phyloP scores from a whole-genome alignment of 2,113 vertebrate species.

The Sinocyclocheilus anophthalmus region DNA sequence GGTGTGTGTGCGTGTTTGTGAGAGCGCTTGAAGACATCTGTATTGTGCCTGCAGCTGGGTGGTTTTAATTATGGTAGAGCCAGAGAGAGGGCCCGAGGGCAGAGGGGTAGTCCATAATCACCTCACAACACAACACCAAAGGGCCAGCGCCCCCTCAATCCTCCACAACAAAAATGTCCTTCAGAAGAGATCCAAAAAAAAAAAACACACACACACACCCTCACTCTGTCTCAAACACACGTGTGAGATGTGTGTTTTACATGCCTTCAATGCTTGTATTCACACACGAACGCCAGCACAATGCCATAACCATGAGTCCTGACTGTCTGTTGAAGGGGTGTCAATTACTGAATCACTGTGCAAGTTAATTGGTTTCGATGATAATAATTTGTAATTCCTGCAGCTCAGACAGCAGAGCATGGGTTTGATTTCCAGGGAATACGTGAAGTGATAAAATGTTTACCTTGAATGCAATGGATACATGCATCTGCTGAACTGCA shows the following conservation, averaged over 20 bases:
- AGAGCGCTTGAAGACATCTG: too few relatives aligned
- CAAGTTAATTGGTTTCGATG: not conserved
- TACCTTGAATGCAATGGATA: not conserved
- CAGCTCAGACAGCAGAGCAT: not conserved
- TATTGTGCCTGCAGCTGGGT: too few relatives aligned
- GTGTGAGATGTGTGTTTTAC: conserved; percentile 4
- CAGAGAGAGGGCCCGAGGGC: too few relatives aligned
- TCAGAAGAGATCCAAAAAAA: conserved; percentile 47
- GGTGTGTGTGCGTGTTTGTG: too few relatives aligned
- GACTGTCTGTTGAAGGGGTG: not conserved
- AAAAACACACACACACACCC: conserved; percentile 35
- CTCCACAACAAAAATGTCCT: conserved; percentile 76
- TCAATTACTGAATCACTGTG: not conserved
- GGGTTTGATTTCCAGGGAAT: not conserved
- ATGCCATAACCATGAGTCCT: not conserved
- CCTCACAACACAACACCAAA: too few relatives aligned
- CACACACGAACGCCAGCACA: not conserved
- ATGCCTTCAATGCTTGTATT: not conserved
- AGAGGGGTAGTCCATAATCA: too few relatives aligned
- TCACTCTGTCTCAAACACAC: conserved; percentile 39
- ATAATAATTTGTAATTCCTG: not conserved
- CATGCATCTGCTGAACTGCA: not conserved
- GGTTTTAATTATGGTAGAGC: too few relatives aligned
- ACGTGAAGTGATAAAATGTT: not conserved
- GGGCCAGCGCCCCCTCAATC: conserved; percentile 78